Evolutionary conservation across 2,113 vertebrate species (phyloP).

Genomic region (Callaeas wilsoni): DNA sequence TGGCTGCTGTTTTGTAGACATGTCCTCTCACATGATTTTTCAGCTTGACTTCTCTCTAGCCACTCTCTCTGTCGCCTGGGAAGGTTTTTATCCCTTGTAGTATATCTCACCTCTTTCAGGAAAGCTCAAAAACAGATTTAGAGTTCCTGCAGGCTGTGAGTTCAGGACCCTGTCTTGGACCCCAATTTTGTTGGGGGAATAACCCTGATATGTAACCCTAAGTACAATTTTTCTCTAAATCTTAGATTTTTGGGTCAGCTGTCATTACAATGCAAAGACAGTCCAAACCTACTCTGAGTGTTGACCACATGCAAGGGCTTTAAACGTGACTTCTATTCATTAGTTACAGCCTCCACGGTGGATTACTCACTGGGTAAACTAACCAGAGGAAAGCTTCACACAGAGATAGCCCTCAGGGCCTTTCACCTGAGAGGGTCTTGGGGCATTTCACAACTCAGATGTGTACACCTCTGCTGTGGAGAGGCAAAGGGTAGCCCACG

Average conservation of each 20-base stretch:
- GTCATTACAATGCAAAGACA: not conserved
- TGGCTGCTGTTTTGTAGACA: not conserved
- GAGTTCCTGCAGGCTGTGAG: rapidly evolving
- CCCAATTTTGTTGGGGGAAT: not conserved
- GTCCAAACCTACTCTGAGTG: not conserved
- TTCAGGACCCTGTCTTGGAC: not conserved
- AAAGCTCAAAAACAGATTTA: not conserved
- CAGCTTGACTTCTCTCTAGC: not conserved
- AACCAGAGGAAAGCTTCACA: not conserved
- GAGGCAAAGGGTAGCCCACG: not conserved
- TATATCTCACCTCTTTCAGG: not conserved
- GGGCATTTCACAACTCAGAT: not conserved
- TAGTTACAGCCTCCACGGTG: not conserved
- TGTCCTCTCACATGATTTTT: not conserved
- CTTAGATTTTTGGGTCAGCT: not conserved
- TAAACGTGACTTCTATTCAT: not conserved
- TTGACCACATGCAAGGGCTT: not conserved
- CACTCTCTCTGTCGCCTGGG: not conserved
- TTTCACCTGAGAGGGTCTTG: not conserved
- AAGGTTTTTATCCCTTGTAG: not conserved
- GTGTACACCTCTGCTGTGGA: rapidly evolving
- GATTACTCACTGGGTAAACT: not conserved
- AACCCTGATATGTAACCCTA: not conserved
- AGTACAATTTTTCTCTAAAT: not conserved
- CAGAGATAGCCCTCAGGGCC: not conserved